Conservation (phyloP, 2,797 vertebrate genomes). For the Sciaenops ocellatus region DNA sequence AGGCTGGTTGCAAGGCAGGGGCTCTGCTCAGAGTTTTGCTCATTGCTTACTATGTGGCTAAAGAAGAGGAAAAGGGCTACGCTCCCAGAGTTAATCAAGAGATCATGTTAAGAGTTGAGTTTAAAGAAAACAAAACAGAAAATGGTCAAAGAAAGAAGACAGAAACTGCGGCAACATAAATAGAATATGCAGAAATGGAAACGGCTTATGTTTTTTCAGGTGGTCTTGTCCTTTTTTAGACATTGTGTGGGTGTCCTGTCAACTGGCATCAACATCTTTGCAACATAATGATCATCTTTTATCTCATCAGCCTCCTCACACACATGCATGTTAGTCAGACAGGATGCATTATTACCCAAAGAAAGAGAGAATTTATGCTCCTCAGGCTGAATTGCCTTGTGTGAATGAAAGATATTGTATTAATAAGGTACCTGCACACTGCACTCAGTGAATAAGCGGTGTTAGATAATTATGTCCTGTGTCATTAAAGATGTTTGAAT, state of each 20-base stretch:
- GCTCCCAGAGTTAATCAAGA: conserved; percentile 22
- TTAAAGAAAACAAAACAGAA: conserved; percentile 33
- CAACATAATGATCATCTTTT: conserved; percentile 43
- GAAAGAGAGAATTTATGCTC: conserved; percentile 5
- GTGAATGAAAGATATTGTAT: not conserved
- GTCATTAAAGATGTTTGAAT: not conserved
- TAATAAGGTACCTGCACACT: not conserved
- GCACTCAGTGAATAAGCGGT: not conserved
- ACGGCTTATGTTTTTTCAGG: conserved; percentile 17
- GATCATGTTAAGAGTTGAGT: not conserved
- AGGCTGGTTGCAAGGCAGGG: conserved; percentile 1
- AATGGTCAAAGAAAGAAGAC: conserved; percentile 14
- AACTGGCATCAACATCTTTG: conserved; percentile 23
- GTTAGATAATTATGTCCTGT: not conserved
- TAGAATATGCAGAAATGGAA: conserved; percentile 35
- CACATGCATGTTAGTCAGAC: not conserved
- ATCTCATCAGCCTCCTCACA: conserved; percentile 39
- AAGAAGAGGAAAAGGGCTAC: conserved; percentile 13
- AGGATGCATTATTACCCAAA: conserved; percentile 3
- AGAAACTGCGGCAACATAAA: conserved; percentile 30
- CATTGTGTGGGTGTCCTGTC: conserved; percentile 51
- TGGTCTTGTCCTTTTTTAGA: conserved; percentile 45
- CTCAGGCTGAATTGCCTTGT: conserved; percentile 18
- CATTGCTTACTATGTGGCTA: conserved; percentile 1
- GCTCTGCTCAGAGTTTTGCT: conserved; percentile 32